Evolutionary conservation across 2,888 invertebrate species (phyloP), one percentile per base, ranked within the genome.

Genomic region (Leptothorax acervorum): DNA sequence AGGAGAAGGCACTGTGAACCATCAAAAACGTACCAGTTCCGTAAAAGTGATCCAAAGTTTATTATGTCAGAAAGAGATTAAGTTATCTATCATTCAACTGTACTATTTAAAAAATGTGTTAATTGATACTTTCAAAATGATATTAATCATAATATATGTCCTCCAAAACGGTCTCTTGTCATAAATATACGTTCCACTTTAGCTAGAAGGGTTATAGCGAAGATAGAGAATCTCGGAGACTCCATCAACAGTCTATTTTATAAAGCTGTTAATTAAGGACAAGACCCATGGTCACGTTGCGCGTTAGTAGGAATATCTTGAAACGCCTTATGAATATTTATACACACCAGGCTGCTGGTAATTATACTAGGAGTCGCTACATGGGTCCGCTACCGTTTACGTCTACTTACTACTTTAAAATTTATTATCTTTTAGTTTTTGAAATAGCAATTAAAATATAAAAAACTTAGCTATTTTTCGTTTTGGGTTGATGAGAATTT

Each of bases 271-370:
- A 88, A 89, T 89, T 89, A 89, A 89, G 87, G 76, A 76, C 89
- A 88, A 86, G 88, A 88, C 85, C 83, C 81, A 83, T 51, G 86
- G 84, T 86, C 85, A 85, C 89, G 86, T 89, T 70, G 78, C 87
- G 63, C 85, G 85, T 88, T 86, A 89, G 73, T 85, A 75, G 70
- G 86, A 86, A 89, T 89, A 86, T 85, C 90, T 86, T 79, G 85
- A 86, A 88, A 88, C 88, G 82, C 70, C 79, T 86, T 82, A 89
- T 89, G 89, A 89, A 89, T 89, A 89, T 89, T 89, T 88, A 89
- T 89, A 63, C 62, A 66, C 70, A 63, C 66, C 68, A 76, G 63
- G 84, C 86, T 78, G 86, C 62, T 74, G 73, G 85, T 89, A 89
- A 89, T 89, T 89, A 89, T 86, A 85, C 88, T 74, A 73, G 73